Percentiles rank a stretch among this genome's conserved stretches.
These are phyloP conservation scores for Festucalex cinctus DNA, from an alignment of 2,113 vertebrate genomes.

Conservation along the genomic window DNA sequence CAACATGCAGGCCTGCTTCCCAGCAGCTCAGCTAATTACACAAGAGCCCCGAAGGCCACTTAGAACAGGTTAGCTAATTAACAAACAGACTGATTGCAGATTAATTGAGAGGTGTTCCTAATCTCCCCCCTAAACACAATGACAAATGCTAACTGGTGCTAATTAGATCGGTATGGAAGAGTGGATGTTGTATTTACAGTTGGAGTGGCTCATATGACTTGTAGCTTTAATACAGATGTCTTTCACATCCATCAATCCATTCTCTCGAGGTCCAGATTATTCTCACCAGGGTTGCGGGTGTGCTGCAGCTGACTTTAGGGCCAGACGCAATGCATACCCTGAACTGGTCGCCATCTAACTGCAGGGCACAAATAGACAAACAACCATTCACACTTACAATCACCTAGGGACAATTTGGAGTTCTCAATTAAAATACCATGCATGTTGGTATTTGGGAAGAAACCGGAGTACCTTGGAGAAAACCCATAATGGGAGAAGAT, in stretches of 20 bases:
- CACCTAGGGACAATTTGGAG: no score
- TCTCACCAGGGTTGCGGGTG: no score
- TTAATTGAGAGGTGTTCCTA: slow-evolving; percentile 74
- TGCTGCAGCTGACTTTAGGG: no score
- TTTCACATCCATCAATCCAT: slow-evolving; percentile 1
- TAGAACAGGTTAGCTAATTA: slow-evolving; percentile 75
- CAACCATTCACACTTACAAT: no score
- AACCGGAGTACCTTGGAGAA: no score
- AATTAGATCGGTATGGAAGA: slow-evolving; percentile 62
- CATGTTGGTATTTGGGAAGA: no score
- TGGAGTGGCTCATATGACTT: slow-evolving; percentile 31
- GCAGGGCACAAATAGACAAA: no score
- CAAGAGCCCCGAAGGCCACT: slow-evolving; percentile 70
- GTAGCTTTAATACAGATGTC: slow-evolving; percentile 34
- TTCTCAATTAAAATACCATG: no score
- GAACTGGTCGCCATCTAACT: no score
- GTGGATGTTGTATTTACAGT: slow-evolving; percentile 61
- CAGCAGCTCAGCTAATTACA: slow-evolving; percentile 73
- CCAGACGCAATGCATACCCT: no score
- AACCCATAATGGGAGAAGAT: no score
- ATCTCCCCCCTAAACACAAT: slow-evolving; percentile 70
- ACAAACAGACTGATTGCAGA: slow-evolving; percentile 74
- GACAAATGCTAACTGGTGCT: slow-evolving; percentile 68
- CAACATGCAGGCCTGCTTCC: slow-evolving; percentile 61
- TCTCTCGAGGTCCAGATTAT: no score